Conservation (phyloP, 2,113 vertebrate species). For the Sinosuthora webbiana region DNA sequence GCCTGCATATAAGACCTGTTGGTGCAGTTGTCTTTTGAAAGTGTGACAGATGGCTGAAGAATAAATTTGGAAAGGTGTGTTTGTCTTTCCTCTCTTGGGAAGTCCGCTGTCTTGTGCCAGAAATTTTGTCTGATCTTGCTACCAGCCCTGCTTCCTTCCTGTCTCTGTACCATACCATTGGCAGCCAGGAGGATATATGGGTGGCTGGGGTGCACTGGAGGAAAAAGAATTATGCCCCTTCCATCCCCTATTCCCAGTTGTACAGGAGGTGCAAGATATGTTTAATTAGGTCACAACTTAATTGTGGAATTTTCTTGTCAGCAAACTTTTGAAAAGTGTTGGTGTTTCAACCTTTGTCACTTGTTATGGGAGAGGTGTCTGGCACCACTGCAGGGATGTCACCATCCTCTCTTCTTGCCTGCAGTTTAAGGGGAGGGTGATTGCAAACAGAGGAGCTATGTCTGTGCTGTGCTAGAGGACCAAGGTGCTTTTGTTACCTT, state of each 20-base stretch:
- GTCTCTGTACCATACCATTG: accelerated
- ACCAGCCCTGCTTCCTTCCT: neutral
- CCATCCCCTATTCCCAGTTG: neutral
- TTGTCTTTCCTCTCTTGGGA: neutral
- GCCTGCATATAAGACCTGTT: neutral
- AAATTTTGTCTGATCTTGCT: neutral
- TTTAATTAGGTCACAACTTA: neutral
- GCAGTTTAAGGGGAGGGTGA: neutral
- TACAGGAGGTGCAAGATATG: neutral
- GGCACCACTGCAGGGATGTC: neutral
- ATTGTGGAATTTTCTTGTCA: neutral
- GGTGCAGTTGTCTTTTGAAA: neutral
- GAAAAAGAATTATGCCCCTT: neutral
- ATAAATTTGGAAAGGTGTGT: neutral
- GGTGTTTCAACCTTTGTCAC: neutral
- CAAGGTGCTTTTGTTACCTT: neutral
- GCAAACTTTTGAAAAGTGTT: neutral
- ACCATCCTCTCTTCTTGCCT: neutral
- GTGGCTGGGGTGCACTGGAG: neutral
- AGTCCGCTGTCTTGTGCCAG: neutral
- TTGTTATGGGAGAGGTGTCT: neutral
- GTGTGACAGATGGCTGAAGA: neutral
- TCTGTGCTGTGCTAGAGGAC: neutral
- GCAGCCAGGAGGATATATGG: neutral
- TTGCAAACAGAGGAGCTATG: neutral